These are phyloP conservation scores for Brachionus sp. DNA, from an alignment of 1,140 invertebrate genomes.

Conservation along the genomic window DNA sequence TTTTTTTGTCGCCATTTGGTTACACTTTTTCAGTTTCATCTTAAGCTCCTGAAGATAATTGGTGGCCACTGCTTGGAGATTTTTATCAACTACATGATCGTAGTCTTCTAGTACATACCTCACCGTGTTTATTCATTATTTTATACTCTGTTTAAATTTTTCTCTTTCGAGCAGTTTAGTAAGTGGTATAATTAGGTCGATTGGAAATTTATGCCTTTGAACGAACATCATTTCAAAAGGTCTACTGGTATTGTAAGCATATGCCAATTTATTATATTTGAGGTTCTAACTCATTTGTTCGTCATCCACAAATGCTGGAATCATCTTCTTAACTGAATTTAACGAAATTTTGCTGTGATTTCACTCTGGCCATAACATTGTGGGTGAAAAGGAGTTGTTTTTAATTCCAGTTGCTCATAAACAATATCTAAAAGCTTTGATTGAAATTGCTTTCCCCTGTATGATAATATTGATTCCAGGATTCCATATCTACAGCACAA, in stretches of 20 bases:
- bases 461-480: neutral
- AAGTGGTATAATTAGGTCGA: too few species aligned
- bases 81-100: neutral
- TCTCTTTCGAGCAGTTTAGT: neutral
- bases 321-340: neutral
- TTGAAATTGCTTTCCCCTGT: neutral
- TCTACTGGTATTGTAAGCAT: too few species aligned
- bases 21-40: neutral
- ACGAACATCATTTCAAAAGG: too few species aligned
- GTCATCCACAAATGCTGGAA: neutral
- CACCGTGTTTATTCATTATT: neutral
- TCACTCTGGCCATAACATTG: neutral
- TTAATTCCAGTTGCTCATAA: neutral
- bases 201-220: too few species aligned
- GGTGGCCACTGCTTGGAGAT: neutral
- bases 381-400: neutral
- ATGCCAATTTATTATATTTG: too few species aligned
- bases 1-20: neutral
- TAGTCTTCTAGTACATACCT: neutral
- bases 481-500: neutral
- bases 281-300: neutral
- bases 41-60: neutral
- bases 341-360: neutral
- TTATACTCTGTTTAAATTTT: neutral
- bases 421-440: neutral